phyloP scores from a whole-genome alignment of 2,888 invertebrate genomes.

The Chymomyza caudatula region DNA sequence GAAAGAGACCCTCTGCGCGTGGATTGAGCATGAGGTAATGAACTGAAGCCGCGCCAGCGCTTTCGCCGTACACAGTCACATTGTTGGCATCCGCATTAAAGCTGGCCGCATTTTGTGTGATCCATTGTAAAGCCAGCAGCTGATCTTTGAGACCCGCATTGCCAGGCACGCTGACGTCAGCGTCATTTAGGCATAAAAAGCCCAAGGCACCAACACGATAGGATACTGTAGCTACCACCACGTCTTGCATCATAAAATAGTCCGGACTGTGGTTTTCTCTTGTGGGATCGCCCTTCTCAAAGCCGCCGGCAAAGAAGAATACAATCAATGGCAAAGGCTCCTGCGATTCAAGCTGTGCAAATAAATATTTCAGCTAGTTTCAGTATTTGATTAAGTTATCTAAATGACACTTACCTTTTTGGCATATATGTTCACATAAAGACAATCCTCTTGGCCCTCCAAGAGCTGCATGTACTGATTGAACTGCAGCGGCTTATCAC shows the following conservation, averaged over 20 bases:
- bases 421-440: constrained; percentile 79
- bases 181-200: constrained; percentile 78
- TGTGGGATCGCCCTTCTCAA: constrained; percentile 77
- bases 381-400: not conserved
- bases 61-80: constrained; percentile 79
- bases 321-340: constrained; percentile 76
- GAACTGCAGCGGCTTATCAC: constrained; percentile 73
- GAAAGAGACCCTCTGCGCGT: constrained; percentile 75
- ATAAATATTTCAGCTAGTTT: not conserved
- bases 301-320: constrained; percentile 79
- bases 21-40: constrained; percentile 78
- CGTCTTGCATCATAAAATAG: constrained; percentile 77
- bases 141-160: constrained; percentile 80
- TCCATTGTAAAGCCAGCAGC: constrained; percentile 79
- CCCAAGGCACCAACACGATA: constrained; percentile 79
- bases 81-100: constrained; percentile 80
- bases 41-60: constrained; percentile 79
- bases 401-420: constrained; percentile 60
- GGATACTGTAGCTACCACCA: constrained; percentile 78
- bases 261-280: constrained; percentile 76
- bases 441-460: constrained; percentile 80
- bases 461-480: constrained; percentile 64
- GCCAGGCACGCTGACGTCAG: constrained; percentile 78
- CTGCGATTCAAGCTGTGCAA: constrained; percentile 33
- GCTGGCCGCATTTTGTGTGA: constrained; percentile 76